Percentiles rank a stretch among this genome's conserved stretches.
Conservation (phyloP, 2,888 invertebrate species). For the Napeogenes sylphis region DNA sequence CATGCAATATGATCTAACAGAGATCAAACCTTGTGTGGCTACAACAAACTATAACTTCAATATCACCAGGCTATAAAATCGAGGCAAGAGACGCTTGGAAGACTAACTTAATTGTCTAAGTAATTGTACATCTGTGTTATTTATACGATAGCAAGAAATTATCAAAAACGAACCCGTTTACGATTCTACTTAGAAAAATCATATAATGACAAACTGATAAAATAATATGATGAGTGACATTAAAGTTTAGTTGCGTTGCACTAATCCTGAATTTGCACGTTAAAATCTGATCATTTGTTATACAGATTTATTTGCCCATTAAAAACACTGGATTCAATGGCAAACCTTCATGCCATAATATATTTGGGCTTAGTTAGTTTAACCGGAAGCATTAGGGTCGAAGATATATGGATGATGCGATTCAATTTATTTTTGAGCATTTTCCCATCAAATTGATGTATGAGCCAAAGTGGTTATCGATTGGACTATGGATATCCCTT, state of each 20-base stretch:
- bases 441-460: slow-evolving; percentile 33
- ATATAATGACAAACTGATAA: background rate
- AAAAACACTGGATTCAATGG: slow-evolving; percentile 23
- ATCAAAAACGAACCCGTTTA: too few species aligned
- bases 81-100: too few species aligned
- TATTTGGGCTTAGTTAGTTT: slow-evolving; percentile 26
- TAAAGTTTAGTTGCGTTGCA: background rate
- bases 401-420: slow-evolving; percentile 32
- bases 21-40: too few species aligned
- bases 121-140: too few species aligned
- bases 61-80: too few species aligned
- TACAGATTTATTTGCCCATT: slow-evolving; percentile 13
- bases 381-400: slow-evolving; percentile 28
- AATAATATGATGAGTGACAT: background rate
- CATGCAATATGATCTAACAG: too few species aligned
- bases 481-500: slow-evolving; percentile 20
- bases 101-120: too few species aligned
- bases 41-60: too few species aligned
- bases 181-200: background rate
- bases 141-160: too few species aligned
- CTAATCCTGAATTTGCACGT: background rate
- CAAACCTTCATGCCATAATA: slow-evolving; percentile 25
- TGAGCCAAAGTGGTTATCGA: slow-evolving; percentile 28
- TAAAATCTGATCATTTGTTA: background rate
- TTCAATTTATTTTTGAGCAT: slow-evolving; percentile 35